phyloP scores from a whole-genome alignment of 1,140 invertebrate species.

The Pseudomyrmex cubaensis region DNA sequence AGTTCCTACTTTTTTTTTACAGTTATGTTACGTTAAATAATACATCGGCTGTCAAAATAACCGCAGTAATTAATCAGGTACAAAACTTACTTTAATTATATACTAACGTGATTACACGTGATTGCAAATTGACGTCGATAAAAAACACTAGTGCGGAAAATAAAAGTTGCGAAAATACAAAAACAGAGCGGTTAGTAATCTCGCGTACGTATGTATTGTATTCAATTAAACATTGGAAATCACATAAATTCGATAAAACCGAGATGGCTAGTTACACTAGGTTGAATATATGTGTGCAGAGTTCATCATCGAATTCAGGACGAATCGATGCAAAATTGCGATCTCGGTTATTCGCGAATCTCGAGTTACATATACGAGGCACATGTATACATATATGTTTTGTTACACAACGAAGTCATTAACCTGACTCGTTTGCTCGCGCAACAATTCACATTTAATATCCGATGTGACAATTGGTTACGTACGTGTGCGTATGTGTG shows the following conservation, averaged over 20 bases:
- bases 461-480: neutral
- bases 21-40: neutral
- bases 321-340: constrained; percentile 48
- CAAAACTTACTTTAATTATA: constrained; percentile 18
- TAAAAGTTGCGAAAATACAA: neutral
- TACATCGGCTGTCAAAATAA: neutral
- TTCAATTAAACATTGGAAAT: constrained; percentile 32
- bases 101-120: neutral
- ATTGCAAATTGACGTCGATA: neutral
- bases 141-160: neutral
- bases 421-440: constrained; percentile 8
- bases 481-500: too few relatives aligned
- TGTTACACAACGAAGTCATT: neutral
- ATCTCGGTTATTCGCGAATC: constrained; percentile 33
- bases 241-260: neutral
- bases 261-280: constrained; percentile 27
- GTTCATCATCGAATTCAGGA: constrained; percentile 19
- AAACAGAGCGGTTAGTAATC: neutral
- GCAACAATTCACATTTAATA: neutral
- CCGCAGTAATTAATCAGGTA: neutral
- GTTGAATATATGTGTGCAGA: neutral
- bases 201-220: constrained; percentile 13
- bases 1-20: too few relatives aligned
- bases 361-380: constrained; percentile 4
- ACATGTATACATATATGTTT: neutral